phyloP scores from a whole-genome alignment of 2,888 invertebrate genomes.

The Melanargia galathea region DNA sequence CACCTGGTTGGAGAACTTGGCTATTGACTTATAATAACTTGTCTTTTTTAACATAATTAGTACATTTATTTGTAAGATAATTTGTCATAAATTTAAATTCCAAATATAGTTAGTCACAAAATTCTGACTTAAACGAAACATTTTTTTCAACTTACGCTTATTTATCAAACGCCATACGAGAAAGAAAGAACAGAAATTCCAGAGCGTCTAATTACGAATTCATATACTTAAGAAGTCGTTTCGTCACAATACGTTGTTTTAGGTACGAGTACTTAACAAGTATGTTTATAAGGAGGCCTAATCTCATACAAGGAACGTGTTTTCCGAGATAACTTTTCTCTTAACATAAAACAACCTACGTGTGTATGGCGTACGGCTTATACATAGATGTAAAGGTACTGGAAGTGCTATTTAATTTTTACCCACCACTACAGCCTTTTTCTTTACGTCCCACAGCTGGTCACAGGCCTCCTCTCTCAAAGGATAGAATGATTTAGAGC shows the following conservation, averaged over 20 bases:
- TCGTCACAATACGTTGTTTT: constrained; percentile 22
- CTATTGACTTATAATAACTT: no score
- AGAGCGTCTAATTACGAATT: background rate
- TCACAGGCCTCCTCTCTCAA: no score
- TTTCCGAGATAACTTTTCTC: constrained; percentile 53
- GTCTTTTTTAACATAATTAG: no score
- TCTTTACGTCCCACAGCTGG: no score
- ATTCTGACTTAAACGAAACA: no score
- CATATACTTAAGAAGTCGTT: constrained; percentile 2
- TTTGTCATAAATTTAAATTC: no score
- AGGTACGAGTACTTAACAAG: constrained; percentile 13
- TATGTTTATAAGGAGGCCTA: constrained; percentile 40
- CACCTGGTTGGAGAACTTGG: no score
- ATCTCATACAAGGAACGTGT: constrained; percentile 42
- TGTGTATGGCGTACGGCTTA: constrained; percentile 51
- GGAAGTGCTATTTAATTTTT: constrained; percentile 19
- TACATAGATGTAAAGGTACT: constrained; percentile 31
- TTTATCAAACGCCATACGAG: no score
- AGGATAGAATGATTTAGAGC: no score
- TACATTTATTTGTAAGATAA: no score
- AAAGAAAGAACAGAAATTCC: background rate
- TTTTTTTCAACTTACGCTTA: no score
- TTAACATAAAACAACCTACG: constrained; percentile 57
- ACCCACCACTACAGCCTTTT: background rate
- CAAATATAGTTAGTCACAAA: no score